Evolutionary conservation across 1,140 invertebrate species (phyloP), one percentile per base, ranked within the genome.

Genomic region (Lanistes nyassanus): DNA sequence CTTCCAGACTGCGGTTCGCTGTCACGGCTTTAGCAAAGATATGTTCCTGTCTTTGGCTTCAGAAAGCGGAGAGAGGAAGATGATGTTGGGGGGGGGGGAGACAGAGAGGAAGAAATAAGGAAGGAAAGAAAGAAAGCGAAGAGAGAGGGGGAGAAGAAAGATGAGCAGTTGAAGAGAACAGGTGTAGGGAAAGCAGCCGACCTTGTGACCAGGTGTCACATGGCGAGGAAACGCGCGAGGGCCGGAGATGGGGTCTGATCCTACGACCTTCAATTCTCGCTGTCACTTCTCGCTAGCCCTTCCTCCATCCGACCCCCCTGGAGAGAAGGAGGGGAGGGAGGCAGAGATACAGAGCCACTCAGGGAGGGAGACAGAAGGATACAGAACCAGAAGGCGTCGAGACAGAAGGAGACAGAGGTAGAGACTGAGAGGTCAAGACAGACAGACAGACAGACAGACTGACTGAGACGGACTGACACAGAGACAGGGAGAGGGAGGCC

Each of bases 391-490:
- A 31, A 62, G 58, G 31, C 23, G 31, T 23, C n/a, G 58, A 62
- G 58, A 62, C 23, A 62, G 58, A 62, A 31, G 31, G 58, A 62
- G 58, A 62, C 23, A 62, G 58, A 62, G 58, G 31, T 23, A 62
- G 58, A 62, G 58, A 62, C 23, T 11, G 58, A n/a, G 58, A 62
- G 58, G 26, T 23, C 9, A 31, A 62, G 58, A 62, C 29, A 31
- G 62, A 65, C 26, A 37, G 62, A 65, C 13, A 65, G 62, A 65
- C 13, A 65, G 62, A 65, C 26, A 65, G 62, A 65, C 16, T 19
- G 62, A 65, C 26, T 26, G 62, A 1, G 34, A 36, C 11, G 34
- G 21, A 36, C 11, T 19, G 26, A 65, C 0, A 31, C 19, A 65
- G 29, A 65, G 62, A 65, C 21, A 65, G 62, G 37, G 62, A 65